phyloP scores from a whole-genome alignment of 2,113 vertebrate genomes.

The Leucopsar rothschildi region DNA sequence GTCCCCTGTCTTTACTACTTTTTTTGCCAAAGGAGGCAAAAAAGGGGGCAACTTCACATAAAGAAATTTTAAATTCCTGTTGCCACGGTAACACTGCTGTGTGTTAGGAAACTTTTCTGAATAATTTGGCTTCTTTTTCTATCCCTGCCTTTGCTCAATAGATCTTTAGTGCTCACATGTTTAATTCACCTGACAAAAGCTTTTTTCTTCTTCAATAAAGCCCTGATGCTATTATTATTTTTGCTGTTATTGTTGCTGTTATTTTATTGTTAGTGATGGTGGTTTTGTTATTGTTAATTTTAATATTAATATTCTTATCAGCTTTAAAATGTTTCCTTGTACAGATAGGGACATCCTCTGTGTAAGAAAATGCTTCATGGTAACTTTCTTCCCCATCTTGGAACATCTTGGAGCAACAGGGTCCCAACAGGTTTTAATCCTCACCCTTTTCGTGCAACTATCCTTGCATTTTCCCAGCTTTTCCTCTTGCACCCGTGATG shows the following conservation, averaged over 20 bases:
- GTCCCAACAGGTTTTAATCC: background rate
- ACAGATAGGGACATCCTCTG: background rate
- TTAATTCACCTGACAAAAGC: conserved; percentile 3
- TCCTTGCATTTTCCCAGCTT: background rate
- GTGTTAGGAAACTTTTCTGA: conserved; percentile 62
- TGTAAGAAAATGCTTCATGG: background rate
- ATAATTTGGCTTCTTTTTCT: conserved; percentile 53
- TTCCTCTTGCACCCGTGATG: background rate
- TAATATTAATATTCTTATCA: background rate
- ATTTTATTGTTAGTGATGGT: background rate
- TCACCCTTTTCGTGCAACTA: background rate
- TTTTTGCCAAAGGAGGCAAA: background rate
- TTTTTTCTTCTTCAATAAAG: background rate
- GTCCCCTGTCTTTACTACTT: background rate
- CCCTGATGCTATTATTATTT: background rate
- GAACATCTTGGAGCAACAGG: background rate
- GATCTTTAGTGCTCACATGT: conserved; percentile 26
- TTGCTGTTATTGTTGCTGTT: background rate
- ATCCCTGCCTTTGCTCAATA: conserved; percentile 23
- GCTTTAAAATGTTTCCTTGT: background rate
- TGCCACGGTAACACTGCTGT: conserved; percentile 50
- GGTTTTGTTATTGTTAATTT: background rate
- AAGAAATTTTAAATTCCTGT: conserved; percentile 31
- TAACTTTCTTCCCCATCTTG: background rate
- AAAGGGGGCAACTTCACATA: background rate